These are phyloP conservation scores for Pteruthius melanotis DNA, from an alignment of 2,113 vertebrate species.

Conservation along the genomic window DNA sequence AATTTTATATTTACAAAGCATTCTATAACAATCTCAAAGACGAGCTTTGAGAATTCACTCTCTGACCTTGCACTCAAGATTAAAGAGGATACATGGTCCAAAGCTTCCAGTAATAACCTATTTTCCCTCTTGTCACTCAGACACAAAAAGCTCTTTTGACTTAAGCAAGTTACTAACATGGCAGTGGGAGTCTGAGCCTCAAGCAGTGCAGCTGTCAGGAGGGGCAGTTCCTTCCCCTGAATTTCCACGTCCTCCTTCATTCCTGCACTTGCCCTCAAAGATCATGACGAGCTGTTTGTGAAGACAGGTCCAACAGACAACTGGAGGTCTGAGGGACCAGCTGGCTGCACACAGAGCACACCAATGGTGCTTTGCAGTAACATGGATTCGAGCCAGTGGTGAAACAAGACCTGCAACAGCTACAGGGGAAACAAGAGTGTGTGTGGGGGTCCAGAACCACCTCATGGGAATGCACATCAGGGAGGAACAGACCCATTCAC, in stretches of 20 bases:
- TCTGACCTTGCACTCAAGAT: constrained; percentile 1
- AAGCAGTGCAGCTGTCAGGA: background rate
- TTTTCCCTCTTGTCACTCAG: background rate
- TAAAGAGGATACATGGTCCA: background rate
- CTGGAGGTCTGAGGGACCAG: background rate
- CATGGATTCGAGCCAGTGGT: fast-evolving
- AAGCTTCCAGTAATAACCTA: background rate
- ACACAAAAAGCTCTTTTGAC: background rate
- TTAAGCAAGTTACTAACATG: background rate
- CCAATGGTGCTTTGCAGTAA: background rate
- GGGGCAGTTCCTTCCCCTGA: background rate
- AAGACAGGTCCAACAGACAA: background rate
- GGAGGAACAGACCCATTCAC: background rate
- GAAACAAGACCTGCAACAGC: background rate
- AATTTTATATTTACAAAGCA: background rate
- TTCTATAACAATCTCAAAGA: background rate
- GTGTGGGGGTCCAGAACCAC: background rate
- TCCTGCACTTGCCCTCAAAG: background rate
- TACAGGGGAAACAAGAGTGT: background rate
- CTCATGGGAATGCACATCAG: fast-evolving
- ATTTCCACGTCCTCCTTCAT: background rate
- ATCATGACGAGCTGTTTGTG: fast-evolving
- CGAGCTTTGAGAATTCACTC: background rate
- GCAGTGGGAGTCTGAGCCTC: background rate
- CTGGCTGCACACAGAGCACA: background rate